phyloP scores from a whole-genome alignment of 2,797 vertebrate genomes.

The Melanotaenia boesemani region DNA sequence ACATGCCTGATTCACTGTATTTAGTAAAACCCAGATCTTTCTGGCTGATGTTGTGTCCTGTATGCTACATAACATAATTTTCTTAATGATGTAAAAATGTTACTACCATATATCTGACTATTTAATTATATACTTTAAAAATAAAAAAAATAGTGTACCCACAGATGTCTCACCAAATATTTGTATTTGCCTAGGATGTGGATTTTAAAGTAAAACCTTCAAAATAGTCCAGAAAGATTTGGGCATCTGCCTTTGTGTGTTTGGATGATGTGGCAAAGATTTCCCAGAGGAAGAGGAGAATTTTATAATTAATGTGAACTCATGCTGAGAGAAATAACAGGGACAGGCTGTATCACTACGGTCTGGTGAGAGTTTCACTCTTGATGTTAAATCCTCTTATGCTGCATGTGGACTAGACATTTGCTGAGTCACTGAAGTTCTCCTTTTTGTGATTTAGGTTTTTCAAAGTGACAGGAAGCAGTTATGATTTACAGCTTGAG shows the following conservation, averaged over 20 bases:
- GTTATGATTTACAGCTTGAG: slow-evolving; percentile 39
- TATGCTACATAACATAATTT: not conserved
- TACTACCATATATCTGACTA: too few species aligned
- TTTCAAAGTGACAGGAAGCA: slow-evolving; percentile 40
- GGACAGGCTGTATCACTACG: slow-evolving; percentile 5
- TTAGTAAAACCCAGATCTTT: slow-evolving; percentile 8
- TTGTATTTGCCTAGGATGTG: too few species aligned
- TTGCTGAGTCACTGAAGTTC: slow-evolving; percentile 27
- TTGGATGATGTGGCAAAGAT: slow-evolving; percentile 46
- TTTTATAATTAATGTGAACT: slow-evolving; percentile 51
- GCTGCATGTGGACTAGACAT: not conserved
- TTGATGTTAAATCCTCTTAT: slow-evolving; percentile 22
- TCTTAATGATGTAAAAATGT: not conserved
- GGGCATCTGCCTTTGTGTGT: slow-evolving; percentile 21
- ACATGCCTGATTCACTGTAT: slow-evolving; percentile 12
- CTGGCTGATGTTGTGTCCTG: not conserved
- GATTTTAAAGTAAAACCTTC: not conserved
- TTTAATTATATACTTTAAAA: too few species aligned
- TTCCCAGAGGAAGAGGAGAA: slow-evolving; percentile 39
- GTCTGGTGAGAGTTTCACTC: not conserved
- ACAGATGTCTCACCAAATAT: not conserved
- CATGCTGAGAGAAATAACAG: slow-evolving; percentile 23
- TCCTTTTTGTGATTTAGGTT: slow-evolving; percentile 28
- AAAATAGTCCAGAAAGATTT: slow-evolving; percentile 16
- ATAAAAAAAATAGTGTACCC: too few species aligned